A percentile compares a stretch with the other conserved stretches of the same genome.
Conservation (phyloP, 2,888 invertebrate species). For the Ectemnius continuus region DNA sequence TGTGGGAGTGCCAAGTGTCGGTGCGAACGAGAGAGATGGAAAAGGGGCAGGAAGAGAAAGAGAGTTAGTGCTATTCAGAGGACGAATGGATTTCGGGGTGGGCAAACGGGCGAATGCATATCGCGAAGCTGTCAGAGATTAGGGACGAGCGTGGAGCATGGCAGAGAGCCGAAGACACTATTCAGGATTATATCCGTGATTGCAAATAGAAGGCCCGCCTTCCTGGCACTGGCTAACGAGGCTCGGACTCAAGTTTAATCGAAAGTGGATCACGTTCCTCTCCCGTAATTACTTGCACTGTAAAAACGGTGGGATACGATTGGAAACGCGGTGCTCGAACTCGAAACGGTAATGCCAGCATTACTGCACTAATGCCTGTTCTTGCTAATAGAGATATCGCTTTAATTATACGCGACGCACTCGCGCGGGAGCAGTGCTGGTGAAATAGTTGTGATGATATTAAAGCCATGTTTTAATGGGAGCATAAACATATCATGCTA, state of each 20-base stretch:
- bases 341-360: neutral
- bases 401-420: neutral
- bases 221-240: neutral
- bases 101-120: slow-evolving; percentile 13
- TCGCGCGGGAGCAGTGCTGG: neutral
- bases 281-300: neutral
- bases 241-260: slow-evolving; percentile 7
- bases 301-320: neutral
- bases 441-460: neutral
- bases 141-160: neutral
- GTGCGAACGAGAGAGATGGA: neutral
- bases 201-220: slow-evolving; percentile 1
- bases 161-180: slow-evolving; percentile 10
- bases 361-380: neutral
- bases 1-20: too few relatives aligned
- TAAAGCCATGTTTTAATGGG: neutral
- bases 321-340: neutral
- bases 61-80: slow-evolving; percentile 13
- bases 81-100: neutral
- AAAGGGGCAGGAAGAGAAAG: slow-evolving; percentile 2
- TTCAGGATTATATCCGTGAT: slow-evolving; percentile 9
- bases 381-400: neutral
- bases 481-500: neutral
- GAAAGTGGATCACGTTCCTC: slow-evolving; percentile 2
- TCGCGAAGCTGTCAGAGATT: slow-evolving; percentile 17